phyloP scores from a whole-genome alignment of 2,888 invertebrate species.

The Euplexia lucipara region DNA sequence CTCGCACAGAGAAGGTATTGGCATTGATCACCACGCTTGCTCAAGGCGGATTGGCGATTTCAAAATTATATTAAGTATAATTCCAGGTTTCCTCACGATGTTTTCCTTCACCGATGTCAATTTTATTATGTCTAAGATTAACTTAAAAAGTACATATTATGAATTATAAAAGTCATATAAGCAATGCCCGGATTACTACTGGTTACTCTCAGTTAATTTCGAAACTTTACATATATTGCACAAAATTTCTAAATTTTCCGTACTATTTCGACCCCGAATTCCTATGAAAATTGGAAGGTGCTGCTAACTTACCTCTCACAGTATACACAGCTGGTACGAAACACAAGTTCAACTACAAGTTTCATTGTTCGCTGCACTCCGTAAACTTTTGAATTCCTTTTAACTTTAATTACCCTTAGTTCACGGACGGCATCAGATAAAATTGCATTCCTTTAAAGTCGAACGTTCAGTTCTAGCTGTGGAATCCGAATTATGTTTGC shows the following conservation, averaged over 20 bases:
- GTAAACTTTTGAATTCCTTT: conserved; percentile 70
- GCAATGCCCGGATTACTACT: too few relatives aligned
- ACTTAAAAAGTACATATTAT: too few relatives aligned
- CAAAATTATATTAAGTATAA: too few relatives aligned
- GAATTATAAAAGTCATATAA: too few relatives aligned
- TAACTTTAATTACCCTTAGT: conserved; percentile 76
- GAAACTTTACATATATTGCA: too few relatives aligned
- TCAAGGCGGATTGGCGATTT: too few relatives aligned
- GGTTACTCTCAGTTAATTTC: too few relatives aligned
- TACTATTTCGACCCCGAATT: conserved; percentile 7
- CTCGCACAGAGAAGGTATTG: too few relatives aligned
- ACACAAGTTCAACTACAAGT: conserved; percentile 62
- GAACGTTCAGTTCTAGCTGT: conserved; percentile 44
- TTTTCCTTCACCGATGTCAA: too few relatives aligned
- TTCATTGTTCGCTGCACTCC: conserved; percentile 67
- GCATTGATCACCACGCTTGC: too few relatives aligned
- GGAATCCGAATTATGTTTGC: conserved; percentile 65
- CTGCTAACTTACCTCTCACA: conserved; percentile 19
- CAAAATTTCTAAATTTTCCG: neutral
- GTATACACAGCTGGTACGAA: conserved; percentile 40
- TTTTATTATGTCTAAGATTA: too few relatives aligned
- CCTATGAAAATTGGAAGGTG: conserved; percentile 27
- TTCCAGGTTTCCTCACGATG: too few relatives aligned
- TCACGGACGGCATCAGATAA: conserved; percentile 73
- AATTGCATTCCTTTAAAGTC: conserved; percentile 76